Conservation (phyloP, 2,797 vertebrate genomes). For the Anomalospiza imberbis region DNA sequence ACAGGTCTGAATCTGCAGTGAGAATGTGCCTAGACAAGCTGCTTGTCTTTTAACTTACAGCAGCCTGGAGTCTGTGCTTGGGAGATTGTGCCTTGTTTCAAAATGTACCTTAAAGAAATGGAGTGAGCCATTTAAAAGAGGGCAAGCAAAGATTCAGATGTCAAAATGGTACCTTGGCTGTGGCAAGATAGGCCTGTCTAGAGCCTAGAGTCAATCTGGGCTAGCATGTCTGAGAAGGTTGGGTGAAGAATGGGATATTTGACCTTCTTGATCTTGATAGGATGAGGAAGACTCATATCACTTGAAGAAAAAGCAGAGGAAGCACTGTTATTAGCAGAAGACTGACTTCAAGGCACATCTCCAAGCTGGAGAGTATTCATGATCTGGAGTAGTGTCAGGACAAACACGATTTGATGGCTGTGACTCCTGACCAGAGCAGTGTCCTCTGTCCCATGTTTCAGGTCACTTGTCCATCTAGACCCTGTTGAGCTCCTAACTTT, state of each 20-base stretch:
- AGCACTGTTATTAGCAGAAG: background rate
- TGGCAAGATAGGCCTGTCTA: background rate
- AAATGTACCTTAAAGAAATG: slow-evolving; percentile 24
- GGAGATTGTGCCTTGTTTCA: background rate
- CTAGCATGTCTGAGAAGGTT: background rate
- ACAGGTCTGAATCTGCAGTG: background rate
- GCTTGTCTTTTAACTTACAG: background rate
- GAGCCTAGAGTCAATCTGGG: background rate
- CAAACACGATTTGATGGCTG: background rate
- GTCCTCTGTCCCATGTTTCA: background rate
- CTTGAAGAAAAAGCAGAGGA: background rate
- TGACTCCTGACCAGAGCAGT: background rate
- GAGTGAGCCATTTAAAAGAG: slow-evolving; percentile 19
- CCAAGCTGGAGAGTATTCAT: background rate
- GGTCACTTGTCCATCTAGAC: background rate
- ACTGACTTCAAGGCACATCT: background rate
- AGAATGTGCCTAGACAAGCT: background rate
- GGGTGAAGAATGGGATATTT: background rate
- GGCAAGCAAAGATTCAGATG: slow-evolving; percentile 37
- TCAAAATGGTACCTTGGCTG: background rate
- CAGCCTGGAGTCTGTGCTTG: background rate
- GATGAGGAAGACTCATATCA: background rate
- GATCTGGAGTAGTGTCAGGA: background rate
- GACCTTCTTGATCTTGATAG: background rate
- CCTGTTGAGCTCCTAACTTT: background rate